Evolutionary conservation across 2,113 vertebrate genomes (phyloP).

Genomic region (Gopherus evgoodei): DNA sequence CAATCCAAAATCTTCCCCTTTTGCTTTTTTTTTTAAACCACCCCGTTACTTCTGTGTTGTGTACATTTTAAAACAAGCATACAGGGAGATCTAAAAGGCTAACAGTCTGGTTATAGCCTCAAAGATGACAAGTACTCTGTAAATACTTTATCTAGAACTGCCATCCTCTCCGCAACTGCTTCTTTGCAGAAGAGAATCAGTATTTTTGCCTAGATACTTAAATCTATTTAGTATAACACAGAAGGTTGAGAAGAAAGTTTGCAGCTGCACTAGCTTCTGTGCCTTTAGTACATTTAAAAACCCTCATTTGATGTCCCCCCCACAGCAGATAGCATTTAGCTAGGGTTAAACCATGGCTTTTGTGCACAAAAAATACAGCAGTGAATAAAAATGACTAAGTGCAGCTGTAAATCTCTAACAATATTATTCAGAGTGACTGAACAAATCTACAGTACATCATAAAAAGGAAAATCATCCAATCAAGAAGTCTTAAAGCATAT

Average conservation of each 20-base stretch:
- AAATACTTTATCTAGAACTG: slow-evolving; percentile 19
- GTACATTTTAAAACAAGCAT: not conserved
- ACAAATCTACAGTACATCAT: not conserved
- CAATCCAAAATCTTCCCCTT: not conserved
- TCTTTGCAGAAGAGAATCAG: not conserved
- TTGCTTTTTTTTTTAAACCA: not conserved
- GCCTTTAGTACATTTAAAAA: not conserved
- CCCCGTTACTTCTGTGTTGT: not conserved
- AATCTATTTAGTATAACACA: not conserved
- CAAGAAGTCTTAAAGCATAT: slow-evolving; percentile 50
- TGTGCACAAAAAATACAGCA: slow-evolving; percentile 13
- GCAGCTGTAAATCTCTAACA: slow-evolving; percentile 28
- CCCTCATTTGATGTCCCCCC: not conserved
- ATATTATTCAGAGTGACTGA: not conserved
- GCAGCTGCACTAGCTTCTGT: slow-evolving; percentile 14
- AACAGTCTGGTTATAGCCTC: not conserved
- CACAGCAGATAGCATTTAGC: not conserved
- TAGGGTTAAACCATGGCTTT: slow-evolving; percentile 34
- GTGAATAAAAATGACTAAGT: slow-evolving; percentile 31
- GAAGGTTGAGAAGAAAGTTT: not conserved
- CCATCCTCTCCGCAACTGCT: not conserved
- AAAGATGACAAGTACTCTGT: not conserved
- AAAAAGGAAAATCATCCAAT: slow-evolving; percentile 52
- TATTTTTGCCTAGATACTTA: slow-evolving; percentile 14
- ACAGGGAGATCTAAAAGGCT: not conserved